Evolutionary conservation across 2,797 vertebrate species (phyloP), one percentile per base, ranked within the genome.

Genomic region (Diplodus sargus): DNA sequence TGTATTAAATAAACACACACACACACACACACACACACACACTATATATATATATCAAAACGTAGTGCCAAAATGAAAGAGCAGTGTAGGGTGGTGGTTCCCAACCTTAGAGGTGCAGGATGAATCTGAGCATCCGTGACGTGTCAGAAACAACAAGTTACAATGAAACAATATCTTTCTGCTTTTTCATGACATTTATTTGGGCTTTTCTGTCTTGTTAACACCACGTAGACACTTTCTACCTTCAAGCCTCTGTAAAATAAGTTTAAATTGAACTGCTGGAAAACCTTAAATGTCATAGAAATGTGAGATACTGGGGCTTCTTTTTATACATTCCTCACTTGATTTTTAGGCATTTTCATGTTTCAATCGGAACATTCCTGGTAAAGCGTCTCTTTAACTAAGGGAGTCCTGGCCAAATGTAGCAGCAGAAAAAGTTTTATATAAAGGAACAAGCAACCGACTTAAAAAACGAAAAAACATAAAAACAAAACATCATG

Each of bases 61-160:
- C 30, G 63, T n/a, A 56, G 79, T 81, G 68, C 42, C 75, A 86
- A 86, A 73, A 47, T 39, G 34, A 84, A 71, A 51, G 42, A 66
- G 23, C 52, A 20, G 45, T 48, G 6, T 57, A 64, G 42, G 22
- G 51, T 54, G 17, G 30, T 18, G 48, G 69, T 53, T 85, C 30
- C 65, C 62, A 59, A 45, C 52, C 57, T 71, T 18, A 56, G 3
- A 52, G 51, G 68, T 43, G n/a, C 34, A 58, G 10, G 47, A 39
- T 59, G 18, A 39, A 54, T 14, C 2, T n/a, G 17, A 47, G 8
- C 17, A 13, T 3, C 60, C 0, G 1, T 34, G 7, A 71, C 10
- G 34, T 78, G 14, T 59, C 34, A 43, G 34, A 45, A 12, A 42
- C n/a, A 39, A 64, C 45, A 51, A 25, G 5, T 16, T 14, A 43